Conservation (phyloP, 2,888 invertebrate genomes). For the Aphodius sticticus region DNA sequence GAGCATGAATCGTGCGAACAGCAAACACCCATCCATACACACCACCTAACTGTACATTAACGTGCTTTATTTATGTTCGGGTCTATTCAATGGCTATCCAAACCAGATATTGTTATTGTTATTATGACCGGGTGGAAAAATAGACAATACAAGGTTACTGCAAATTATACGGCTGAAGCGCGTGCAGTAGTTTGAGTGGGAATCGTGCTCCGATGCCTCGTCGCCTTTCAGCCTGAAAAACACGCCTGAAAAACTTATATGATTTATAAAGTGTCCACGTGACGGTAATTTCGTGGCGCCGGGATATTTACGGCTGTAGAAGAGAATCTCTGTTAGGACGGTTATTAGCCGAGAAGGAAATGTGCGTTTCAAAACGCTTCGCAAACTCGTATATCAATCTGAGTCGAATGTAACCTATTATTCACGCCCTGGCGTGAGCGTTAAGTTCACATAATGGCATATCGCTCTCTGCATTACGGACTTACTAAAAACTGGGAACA, state of each 20-base stretch:
- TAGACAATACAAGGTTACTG: not conserved
- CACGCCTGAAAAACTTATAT: not conserved
- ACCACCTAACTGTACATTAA: not conserved
- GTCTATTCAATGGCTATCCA: not conserved
- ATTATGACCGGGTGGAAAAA: not conserved
- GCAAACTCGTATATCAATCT: constrained; percentile 6
- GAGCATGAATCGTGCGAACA: too few species aligned
- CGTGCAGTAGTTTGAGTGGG: not conserved
- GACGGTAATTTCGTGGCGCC: constrained; percentile 6
- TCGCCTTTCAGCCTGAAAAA: not conserved
- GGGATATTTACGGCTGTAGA: not conserved
- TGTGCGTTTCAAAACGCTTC: constrained; percentile 7
- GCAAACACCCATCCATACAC: too few species aligned
- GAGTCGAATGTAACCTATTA: constrained; percentile 13
- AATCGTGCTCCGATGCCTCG: not conserved
- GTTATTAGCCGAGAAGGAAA: constrained; percentile 10
- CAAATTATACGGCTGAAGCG: not conserved
- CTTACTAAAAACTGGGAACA: too few species aligned
- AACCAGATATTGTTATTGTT: not conserved
- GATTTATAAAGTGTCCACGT: constrained; percentile 14
- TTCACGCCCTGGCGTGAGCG: not conserved
- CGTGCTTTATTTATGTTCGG: not conserved
- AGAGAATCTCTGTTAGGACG: not conserved
- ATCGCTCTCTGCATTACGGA: too few species aligned
- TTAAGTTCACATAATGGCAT: not conserved